These are phyloP conservation scores for Cercopithecus petaurista DNA, from an alignment of 2,797 vertebrate species.

Conservation along the genomic window DNA sequence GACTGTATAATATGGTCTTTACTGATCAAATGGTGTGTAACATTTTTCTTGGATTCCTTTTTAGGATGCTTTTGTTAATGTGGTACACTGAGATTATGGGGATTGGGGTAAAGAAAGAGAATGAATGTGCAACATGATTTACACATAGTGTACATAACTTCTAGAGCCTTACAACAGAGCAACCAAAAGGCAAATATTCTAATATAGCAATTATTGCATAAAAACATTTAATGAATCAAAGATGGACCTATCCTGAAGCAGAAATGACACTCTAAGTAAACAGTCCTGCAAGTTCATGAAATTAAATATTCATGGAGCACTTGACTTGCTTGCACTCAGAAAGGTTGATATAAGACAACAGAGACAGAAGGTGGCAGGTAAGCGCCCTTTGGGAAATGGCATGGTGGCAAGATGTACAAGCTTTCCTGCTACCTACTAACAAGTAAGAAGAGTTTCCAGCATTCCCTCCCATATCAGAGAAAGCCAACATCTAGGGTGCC, in stretches of 20 bases:
- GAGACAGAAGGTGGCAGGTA: background rate
- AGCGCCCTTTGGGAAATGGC: background rate
- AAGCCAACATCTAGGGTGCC: slow-evolving; percentile 41
- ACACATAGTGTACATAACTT: background rate
- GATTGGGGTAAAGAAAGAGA: slow-evolving; percentile 29
- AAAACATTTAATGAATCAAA: slow-evolving; percentile 64
- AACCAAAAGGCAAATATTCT: slow-evolving; percentile 10
- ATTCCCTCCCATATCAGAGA: slow-evolving; percentile 59
- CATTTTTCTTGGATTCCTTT: slow-evolving; percentile 16
- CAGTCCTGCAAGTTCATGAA: slow-evolving; percentile 36
- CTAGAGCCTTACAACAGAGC: slow-evolving; percentile 19
- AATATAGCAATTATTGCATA: slow-evolving; percentile 33
- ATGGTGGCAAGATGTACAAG: background rate
- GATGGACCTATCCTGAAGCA: slow-evolving; percentile 59
- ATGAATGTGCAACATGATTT: slow-evolving; percentile 41
- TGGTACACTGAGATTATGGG: background rate
- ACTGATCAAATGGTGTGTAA: slow-evolving; percentile 4
- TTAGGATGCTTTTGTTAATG: slow-evolving; percentile 27
- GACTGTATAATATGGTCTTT: background rate
- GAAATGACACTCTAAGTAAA: slow-evolving; percentile 63
- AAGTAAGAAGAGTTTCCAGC: background rate
- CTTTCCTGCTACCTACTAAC: background rate
- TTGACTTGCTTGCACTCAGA: background rate
- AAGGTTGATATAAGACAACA: slow-evolving; percentile 30
- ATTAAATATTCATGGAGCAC: slow-evolving; percentile 37